A percentile compares a stretch with the other conserved stretches of the same genome.
These are phyloP conservation scores for Pseudomyrmex gracilis DNA, from an alignment of 1,140 invertebrate genomes.

Conservation along the genomic window DNA sequence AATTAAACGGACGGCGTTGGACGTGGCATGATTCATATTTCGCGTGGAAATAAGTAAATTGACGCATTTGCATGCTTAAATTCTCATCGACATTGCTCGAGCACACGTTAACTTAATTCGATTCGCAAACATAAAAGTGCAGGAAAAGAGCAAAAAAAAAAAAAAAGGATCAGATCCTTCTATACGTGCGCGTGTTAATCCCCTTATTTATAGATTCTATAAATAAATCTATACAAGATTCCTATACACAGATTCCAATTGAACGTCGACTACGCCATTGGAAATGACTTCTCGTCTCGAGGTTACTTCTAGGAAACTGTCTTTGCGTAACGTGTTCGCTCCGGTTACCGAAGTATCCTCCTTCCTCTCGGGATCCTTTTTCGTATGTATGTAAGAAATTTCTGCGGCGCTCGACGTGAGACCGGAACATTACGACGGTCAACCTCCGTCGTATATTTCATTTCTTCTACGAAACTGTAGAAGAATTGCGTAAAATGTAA, in stretches of 20 bases:
- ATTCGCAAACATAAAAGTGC: slow-evolving; percentile 41
- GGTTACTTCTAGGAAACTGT: slow-evolving; percentile 68
- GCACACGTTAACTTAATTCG: background rate
- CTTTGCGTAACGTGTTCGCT: slow-evolving; percentile 71
- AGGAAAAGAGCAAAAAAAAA: slow-evolving; percentile 39
- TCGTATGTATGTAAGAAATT: slow-evolving; percentile 51
- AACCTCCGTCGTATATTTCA: background rate
- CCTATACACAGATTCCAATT: slow-evolving; percentile 3
- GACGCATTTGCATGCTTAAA: too few species aligned
- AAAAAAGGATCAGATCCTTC: background rate
- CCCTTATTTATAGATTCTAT: too few species aligned
- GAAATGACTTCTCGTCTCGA: slow-evolving; percentile 42
- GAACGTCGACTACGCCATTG: slow-evolving; percentile 56
- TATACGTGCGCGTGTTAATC: too few species aligned
- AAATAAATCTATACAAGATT: too few species aligned
- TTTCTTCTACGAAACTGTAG: slow-evolving; percentile 13
- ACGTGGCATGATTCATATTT: too few species aligned
- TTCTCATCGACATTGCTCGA: too few species aligned
- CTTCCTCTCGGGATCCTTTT: slow-evolving; percentile 49
- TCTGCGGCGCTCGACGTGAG: background rate
- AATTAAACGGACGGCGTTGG: slow-evolving; percentile 59
- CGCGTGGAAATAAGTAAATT: too few species aligned
- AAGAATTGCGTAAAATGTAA: slow-evolving; percentile 28
- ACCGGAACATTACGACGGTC: slow-evolving; percentile 33
- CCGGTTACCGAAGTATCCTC: slow-evolving; percentile 66